Evolutionary conservation across 2,888 invertebrate genomes (phyloP).

Genomic region (Drosophila kanekoi): DNA sequence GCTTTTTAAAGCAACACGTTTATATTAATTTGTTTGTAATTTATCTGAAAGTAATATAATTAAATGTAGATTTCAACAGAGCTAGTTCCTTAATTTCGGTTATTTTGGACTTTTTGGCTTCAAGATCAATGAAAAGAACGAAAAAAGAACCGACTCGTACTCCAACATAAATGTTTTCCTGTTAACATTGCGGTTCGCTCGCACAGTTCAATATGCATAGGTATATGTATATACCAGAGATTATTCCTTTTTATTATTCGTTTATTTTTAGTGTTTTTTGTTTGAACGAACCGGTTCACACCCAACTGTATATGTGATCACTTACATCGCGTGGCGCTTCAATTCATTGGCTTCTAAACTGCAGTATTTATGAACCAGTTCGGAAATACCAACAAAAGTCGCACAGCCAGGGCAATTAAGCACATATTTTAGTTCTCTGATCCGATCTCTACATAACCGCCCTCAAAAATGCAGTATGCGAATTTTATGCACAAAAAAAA

Average conservation of each 20-base stretch:
- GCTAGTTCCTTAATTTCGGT: too few species aligned
- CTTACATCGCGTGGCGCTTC: not conserved
- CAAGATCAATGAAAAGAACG: too few species aligned
- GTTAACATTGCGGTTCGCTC: too few species aligned
- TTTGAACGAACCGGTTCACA: too few species aligned
- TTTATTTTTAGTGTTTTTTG: not conserved
- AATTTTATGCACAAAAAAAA: constrained; percentile 45
- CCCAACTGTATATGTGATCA: not conserved
- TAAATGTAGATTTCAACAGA: too few species aligned
- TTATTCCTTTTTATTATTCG: not conserved
- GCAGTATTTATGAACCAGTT: not conserved
- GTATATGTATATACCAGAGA: too few species aligned
- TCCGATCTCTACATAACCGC: constrained; percentile 16
- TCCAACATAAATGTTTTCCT: too few species aligned
- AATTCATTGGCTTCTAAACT: not conserved
- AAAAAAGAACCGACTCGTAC: too few species aligned
- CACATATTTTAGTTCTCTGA: constrained; percentile 14
- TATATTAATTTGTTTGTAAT: too few species aligned
- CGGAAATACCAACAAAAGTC: not conserved
- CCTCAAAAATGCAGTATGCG: constrained; percentile 15
- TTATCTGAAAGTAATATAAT: too few species aligned
- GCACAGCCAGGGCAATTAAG: constrained; percentile 12
- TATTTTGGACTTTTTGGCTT: too few species aligned
- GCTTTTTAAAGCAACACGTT: not conserved
- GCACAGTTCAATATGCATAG: too few species aligned